Base-by-base conservation (phyloP, 2,797 vertebrate species). In the Yasuhikotakia modesta region DNA sequence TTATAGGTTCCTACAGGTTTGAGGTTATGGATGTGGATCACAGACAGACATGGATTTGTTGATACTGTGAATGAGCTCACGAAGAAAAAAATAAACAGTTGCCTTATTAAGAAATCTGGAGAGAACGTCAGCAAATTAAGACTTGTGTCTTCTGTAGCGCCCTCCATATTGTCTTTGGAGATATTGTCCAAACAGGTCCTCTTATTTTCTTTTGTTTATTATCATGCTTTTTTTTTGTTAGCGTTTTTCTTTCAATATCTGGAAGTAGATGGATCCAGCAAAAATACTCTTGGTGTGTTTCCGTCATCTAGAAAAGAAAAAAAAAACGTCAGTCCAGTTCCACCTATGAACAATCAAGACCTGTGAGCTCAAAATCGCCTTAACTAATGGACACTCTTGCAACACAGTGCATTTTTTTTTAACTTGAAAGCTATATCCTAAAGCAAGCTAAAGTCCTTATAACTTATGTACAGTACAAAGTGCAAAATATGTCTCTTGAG, bases 351-450 rank as follows among this genome's bases (percentile, higher is more conserved):
- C 86, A 89, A 87, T 90, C 87, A 91, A 86, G 90, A 96, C 96
- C 97, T 95, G 94, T 94, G 95, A 98, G 95, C 95, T 98, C 96
- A 95, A 97, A 95, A 96, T 95, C 96, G 97, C 97, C 97, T 99
- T 99, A 99, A 98, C 95, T 95, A 94, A 95, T 76, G 94, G 95
- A 98, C 96, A 96, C 96, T 97, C 94, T 96, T 93, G 87, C 94
- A 94, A 88, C 87, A 91, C 95, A 95, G 96, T 97, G 96, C 95
- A 95, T 96, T 96, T 85, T 95, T n/a, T 96, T 96, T 84, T 95
- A 95, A 95, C 94, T 95, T 95, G 93, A 96, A 94, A 96, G 93
- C 93, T 95, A 95, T 96, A 96, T 93, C 95, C 94, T 93, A 94
- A 95, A 95, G 94, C 95, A 94, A 95, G 95, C 94, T 96, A 93